These are phyloP conservation scores for Gortyna flavago DNA, from an alignment of 2,888 invertebrate species.

Conservation along the genomic window DNA sequence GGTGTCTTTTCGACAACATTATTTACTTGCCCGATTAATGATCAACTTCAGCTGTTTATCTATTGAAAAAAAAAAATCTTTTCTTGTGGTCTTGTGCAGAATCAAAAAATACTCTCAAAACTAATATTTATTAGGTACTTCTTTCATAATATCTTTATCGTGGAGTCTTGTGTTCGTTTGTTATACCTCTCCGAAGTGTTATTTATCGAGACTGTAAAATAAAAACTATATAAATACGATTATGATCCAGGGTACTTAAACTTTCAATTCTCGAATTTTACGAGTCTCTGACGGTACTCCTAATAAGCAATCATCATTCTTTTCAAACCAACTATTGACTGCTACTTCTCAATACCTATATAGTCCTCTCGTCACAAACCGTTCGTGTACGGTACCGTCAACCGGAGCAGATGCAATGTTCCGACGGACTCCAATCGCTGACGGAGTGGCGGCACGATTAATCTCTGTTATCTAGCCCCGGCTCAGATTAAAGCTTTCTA, in stretches of 20 bases:
- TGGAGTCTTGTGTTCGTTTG: not conserved
- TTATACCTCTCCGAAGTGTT: not conserved
- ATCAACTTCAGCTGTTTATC: not conserved
- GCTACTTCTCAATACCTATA: slow-evolving; percentile 16
- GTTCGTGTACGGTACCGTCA: slow-evolving; percentile 35
- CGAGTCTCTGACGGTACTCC: not conserved
- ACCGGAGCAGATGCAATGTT: slow-evolving; percentile 11
- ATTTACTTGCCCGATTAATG: slow-evolving; percentile 10
- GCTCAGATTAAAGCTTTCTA: slow-evolving; percentile 48
- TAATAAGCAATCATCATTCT: not conserved
- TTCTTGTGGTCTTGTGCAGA: not conserved
- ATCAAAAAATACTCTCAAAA: not conserved
- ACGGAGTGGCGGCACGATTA: slow-evolving; percentile 48
- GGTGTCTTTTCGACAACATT: slow-evolving; percentile 19
- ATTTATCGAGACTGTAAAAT: not conserved
- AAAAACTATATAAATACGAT: slow-evolving; percentile 2
- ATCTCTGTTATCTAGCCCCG: slow-evolving; percentile 44
- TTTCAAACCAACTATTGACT: not conserved
- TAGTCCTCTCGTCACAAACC: slow-evolving; percentile 20
- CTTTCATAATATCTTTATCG: not conserved
- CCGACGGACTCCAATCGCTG: slow-evolving; percentile 11
- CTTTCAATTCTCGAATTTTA: not conserved
- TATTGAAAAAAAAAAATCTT: not conserved
- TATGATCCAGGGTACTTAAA: not conserved
- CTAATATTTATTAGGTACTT: not conserved